Conservation (phyloP, 2,888 invertebrate species). For the Troglohyphantes excavatus region DNA sequence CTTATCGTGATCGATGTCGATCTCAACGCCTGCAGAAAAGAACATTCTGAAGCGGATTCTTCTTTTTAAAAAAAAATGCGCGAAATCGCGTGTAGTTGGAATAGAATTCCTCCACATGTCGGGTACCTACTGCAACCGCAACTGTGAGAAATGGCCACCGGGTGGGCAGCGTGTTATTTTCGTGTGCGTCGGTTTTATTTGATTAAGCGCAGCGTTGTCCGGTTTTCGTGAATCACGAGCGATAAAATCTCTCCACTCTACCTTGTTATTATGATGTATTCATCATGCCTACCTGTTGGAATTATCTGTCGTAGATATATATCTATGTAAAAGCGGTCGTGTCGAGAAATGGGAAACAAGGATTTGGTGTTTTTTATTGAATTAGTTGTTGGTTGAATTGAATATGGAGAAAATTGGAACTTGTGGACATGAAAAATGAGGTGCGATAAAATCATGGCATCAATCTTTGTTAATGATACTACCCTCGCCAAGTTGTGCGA, state of each 20-base stretch:
- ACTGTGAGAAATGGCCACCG: conserved; percentile 20
- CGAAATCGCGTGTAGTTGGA: background rate
- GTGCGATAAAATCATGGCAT: conserved; percentile 6
- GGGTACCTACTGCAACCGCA: background rate
- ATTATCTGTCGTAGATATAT: background rate
- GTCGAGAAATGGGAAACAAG: conserved; percentile 2
- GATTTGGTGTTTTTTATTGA: conserved; percentile 10
- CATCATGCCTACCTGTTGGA: conserved; percentile 26
- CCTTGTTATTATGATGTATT: conserved; percentile 32
- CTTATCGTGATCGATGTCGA: conserved; percentile 1
- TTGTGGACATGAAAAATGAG: background rate
- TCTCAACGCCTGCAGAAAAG: background rate
- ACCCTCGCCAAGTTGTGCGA: too few relatives aligned
- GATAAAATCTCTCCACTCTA: background rate
- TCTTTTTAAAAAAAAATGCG: background rate
- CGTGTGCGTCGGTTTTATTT: conserved; percentile 20
- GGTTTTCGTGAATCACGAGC: background rate
- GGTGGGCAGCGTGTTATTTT: conserved; percentile 7
- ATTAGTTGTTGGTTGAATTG: background rate
- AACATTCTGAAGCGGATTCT: background rate
- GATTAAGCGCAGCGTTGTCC: conserved; percentile 15
- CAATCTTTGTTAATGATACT: too few relatives aligned
- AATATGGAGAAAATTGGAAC: background rate
- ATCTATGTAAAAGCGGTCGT: conserved; percentile 5
- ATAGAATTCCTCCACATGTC: background rate